A percentile compares a stretch with the other conserved stretches of the same genome.
Conservation (phyloP, 1,140 invertebrate species). For the Venturia canescens region DNA sequence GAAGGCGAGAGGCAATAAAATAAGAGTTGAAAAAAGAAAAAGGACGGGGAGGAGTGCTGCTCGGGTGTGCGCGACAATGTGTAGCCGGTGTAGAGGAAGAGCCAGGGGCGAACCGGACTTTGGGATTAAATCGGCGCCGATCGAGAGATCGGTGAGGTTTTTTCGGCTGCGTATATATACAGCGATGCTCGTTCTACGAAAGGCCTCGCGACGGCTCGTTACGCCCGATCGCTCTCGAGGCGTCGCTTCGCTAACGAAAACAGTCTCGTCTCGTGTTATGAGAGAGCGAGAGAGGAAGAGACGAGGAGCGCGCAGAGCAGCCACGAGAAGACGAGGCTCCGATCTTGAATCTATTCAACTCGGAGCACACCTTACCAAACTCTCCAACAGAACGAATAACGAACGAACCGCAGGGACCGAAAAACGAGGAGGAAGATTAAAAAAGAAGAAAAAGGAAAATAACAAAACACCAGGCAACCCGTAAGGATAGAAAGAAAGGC, state of each 20-base stretch:
- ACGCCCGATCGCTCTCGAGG: conserved; percentile 61
- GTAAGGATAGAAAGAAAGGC: conserved; percentile 60
- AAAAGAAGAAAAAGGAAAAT: too few species aligned
- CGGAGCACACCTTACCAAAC: conserved; percentile 26
- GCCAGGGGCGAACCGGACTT: conserved; percentile 67
- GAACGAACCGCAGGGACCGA: conserved; percentile 32
- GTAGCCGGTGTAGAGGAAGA: conserved; percentile 16
- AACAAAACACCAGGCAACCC: too few species aligned
- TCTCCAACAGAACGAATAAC: conserved; percentile 4
- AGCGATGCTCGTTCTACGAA: conserved; percentile 57
- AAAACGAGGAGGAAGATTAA: conserved; percentile 53
- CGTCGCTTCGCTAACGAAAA: conserved; percentile 59
- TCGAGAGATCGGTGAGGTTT: conserved; percentile 28
- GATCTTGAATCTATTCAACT: conserved; percentile 54
- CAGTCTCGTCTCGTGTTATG: conserved; percentile 13
- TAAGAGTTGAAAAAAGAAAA: not conserved
- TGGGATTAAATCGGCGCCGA: conserved; percentile 65
- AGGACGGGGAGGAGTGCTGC: not conserved
- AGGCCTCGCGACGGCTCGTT: conserved; percentile 57
- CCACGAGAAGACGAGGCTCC: conserved; percentile 43
- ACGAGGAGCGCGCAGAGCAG: conserved; percentile 29
- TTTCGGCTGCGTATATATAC: not conserved
- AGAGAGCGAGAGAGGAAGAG: conserved; percentile 25
- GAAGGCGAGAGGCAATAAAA: conserved; percentile 36
- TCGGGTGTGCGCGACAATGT: conserved; percentile 49